A percentile compares a stretch with the other conserved stretches of the same genome.
These are phyloP conservation scores for Anastatus disparis DNA, from an alignment of 1,140 invertebrate species.

Conservation along the genomic window DNA sequence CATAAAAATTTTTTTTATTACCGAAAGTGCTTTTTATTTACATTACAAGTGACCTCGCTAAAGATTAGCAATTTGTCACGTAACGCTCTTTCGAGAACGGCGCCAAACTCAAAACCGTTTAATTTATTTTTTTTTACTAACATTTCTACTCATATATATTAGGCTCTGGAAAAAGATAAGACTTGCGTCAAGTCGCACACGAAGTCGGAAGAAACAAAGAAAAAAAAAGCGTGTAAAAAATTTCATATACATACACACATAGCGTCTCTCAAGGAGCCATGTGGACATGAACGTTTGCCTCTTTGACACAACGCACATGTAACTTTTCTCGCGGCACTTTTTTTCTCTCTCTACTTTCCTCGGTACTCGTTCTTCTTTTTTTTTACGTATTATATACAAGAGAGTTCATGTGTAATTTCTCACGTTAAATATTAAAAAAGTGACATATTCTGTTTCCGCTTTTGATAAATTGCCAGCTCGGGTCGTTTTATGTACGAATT, in stretches of 20 bases:
- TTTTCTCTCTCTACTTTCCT: not conserved
- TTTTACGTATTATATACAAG: not conserved
- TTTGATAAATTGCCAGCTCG: not conserved
- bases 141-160: not conserved
- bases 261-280: constrained; percentile 15
- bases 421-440: not conserved
- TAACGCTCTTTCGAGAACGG: not conserved
- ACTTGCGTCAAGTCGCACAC: not conserved
- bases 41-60: too few species aligned
- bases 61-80: constrained; percentile 4
- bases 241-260: too few species aligned
- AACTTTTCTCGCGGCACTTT: constrained; percentile 5
- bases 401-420: constrained; percentile 2
- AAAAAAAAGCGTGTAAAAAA: constrained; percentile 15
- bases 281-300: not conserved
- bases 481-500: too few species aligned
- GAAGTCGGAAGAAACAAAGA: not conserved
- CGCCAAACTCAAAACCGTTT: not conserved
- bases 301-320: constrained; percentile 24
- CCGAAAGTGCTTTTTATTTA: too few species aligned
- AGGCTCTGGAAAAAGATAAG: not conserved
- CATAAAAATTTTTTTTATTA: too few species aligned
- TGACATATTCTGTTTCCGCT: not conserved
- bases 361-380: not conserved
- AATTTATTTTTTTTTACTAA: not conserved